Conservation (phyloP, 2,888 invertebrate genomes). For the Oligia strigilis region DNA sequence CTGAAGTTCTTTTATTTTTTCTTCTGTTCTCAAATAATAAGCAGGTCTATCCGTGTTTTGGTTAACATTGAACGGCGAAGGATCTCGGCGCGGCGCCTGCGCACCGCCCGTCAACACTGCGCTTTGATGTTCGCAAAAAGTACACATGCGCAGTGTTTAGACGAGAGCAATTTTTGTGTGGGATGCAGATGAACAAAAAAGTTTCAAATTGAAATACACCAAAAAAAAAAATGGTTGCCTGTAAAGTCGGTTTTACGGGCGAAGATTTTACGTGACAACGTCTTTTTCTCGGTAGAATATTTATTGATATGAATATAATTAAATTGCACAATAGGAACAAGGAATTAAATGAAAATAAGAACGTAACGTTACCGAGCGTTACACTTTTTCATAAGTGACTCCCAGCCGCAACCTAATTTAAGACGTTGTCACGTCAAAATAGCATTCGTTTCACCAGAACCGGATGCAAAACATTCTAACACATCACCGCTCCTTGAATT, state of each 20-base stretch:
- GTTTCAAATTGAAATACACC: neutral
- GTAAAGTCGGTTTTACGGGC: too few relatives aligned
- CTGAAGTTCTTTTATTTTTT: neutral
- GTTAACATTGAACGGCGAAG: slow-evolving; percentile 48
- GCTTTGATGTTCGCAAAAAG: slow-evolving; percentile 70
- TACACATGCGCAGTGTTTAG: slow-evolving; percentile 24
- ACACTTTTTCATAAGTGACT: too few relatives aligned
- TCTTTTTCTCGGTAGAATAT: too few relatives aligned
- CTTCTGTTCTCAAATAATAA: slow-evolving; percentile 17
- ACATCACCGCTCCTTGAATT: neutral
- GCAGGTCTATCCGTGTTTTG: slow-evolving; percentile 47
- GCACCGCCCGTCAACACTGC: slow-evolving; percentile 66
- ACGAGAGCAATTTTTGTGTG: slow-evolving; percentile 32
- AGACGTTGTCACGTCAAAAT: too few relatives aligned
- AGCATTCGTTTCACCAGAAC: slow-evolving; percentile 16
- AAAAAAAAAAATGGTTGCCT: too few relatives aligned
- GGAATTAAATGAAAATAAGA: too few relatives aligned
- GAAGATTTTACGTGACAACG: too few relatives aligned
- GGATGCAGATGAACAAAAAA: slow-evolving; percentile 20
- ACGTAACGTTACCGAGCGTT: too few relatives aligned
- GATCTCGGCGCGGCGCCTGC: slow-evolving; percentile 59
- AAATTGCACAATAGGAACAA: too few relatives aligned
- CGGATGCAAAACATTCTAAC: slow-evolving; percentile 22
- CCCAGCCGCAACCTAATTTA: too few relatives aligned
- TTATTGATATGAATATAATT: too few relatives aligned